phyloP scores from a whole-genome alignment of 2,888 invertebrate genomes.

The Scaptomyza tumidula region DNA sequence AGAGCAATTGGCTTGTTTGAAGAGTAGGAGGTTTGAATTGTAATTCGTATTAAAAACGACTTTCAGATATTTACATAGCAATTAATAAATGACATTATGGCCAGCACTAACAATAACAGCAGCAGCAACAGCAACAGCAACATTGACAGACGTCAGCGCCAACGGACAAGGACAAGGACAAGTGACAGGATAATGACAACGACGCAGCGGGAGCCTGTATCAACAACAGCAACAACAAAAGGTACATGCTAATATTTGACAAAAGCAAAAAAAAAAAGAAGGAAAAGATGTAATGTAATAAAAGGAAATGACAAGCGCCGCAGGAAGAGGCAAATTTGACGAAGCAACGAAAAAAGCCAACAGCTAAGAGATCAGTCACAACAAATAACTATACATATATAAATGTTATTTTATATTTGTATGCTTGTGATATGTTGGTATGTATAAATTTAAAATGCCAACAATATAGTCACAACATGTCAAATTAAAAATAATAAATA shows the following conservation, averaged over 20 bases:
- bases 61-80: constrained; percentile 64
- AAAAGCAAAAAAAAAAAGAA: constrained; percentile 62
- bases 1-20: constrained; percentile 37
- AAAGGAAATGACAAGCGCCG: constrained; percentile 71
- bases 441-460: constrained; percentile 28
- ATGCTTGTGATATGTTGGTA: not conserved
- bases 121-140: constrained; percentile 15
- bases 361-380: constrained; percentile 23
- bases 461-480: constrained; percentile 37
- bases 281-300: constrained; percentile 72
- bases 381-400: not conserved
- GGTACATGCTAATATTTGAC: constrained; percentile 73
- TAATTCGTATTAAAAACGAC: constrained; percentile 52
- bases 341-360: not conserved
- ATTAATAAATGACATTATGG: constrained; percentile 71
- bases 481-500: constrained; percentile 53
- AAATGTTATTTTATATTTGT: not conserved
- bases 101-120: constrained; percentile 30
- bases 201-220: constrained; percentile 29
- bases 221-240: constrained; percentile 33
- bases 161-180: constrained; percentile 27
- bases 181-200: constrained; percentile 32
- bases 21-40: constrained; percentile 33
- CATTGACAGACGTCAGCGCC: constrained; percentile 7
- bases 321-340: constrained; percentile 34